Evolutionary conservation across 2,797 vertebrate species (phyloP).

Genomic region (Onychomys torridus): DNA sequence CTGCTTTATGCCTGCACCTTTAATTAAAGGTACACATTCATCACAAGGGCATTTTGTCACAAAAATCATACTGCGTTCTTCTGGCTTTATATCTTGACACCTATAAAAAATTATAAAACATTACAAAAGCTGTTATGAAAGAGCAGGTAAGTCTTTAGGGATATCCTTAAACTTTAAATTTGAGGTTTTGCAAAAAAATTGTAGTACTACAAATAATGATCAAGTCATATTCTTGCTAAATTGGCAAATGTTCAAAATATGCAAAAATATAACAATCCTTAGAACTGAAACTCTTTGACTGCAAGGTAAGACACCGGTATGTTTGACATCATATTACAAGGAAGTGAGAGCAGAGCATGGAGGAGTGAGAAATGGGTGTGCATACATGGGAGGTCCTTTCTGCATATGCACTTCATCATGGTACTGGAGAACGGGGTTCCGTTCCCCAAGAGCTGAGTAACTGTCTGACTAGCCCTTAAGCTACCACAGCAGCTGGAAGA

Average conservation of each 20-base stretch:
- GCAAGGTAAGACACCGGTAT: conserved; percentile 11
- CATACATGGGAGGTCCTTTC: background rate
- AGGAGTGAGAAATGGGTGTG: background rate
- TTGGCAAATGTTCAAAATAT: conserved; percentile 48
- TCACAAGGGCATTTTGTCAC: conserved; percentile 98
- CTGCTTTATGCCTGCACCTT: conserved; percentile 95
- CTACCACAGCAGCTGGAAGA: background rate
- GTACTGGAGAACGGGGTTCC: background rate
- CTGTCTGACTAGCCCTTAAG: background rate
- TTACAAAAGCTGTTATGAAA: conserved; percentile 53
- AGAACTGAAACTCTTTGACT: conserved; percentile 54
- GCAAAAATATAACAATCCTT: conserved; percentile 35
- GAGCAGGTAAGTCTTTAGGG: conserved; percentile 33
- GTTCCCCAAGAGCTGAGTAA: background rate
- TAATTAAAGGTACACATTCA: conserved; percentile 96
- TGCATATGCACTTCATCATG: background rate
- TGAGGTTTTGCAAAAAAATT: conserved; percentile 35
- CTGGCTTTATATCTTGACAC: conserved; percentile 91
- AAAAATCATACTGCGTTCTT: conserved; percentile 95
- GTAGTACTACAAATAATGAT: conserved; percentile 42
- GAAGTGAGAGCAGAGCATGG: background rate
- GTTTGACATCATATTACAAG: conserved; percentile 33
- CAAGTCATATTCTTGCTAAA: conserved; percentile 37
- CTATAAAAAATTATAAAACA: conserved; percentile 85
- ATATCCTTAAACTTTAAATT: conserved; percentile 59